Base-by-base conservation (phyloP, 2,888 invertebrate genomes). In the Elegia similella region DNA sequence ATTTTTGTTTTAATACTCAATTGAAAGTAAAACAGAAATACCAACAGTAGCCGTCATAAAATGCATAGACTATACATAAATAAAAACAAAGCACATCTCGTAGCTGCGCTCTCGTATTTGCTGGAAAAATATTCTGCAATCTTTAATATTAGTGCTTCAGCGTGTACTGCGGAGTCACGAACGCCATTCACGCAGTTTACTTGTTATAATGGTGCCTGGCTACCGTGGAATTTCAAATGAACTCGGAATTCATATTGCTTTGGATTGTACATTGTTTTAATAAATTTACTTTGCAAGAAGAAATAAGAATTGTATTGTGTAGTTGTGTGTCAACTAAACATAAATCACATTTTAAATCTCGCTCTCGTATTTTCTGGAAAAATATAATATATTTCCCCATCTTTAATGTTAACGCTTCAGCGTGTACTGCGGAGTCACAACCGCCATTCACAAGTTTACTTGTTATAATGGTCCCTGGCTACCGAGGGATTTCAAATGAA, bases 161-260 rank as follows among this genome's bases (percentile, higher is more conserved):
- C 50, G 29, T 15, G 13, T 50, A 34, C 15, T 32, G 30, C 34
- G 6, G 5, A 12, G 30, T 50, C 42, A 30, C 59, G 57, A 60
- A 56, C 57, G 63, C 65, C 64, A 64, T 66, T 68, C 68, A 63
- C 3, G 38, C n/a, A 12, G 38, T 38, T n/a, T 38, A 38, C 38
- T 38, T 38, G 38, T 38, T 12, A n/a, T 12, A 38, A 38, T n/a
- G 38, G 10, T n/a, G 5, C 23, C 23, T 23, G n/a, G 38, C 38
- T 38, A 3, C 38, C 38, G n/a, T 12, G 38, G 12, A n/a, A 38
- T 38, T 38, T n/a, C 38, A 38, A 38, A 38, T 38, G 12, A 38
- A 10, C 38, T n/a, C 34, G 38, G 12, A 12, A 38, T 38, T 10
- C 1, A 38, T 3, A 38, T 7, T 12, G 12, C n/a, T 38, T 38